phyloP scores from a whole-genome alignment of 2,888 invertebrate genomes.

The Myathropa florea region DNA sequence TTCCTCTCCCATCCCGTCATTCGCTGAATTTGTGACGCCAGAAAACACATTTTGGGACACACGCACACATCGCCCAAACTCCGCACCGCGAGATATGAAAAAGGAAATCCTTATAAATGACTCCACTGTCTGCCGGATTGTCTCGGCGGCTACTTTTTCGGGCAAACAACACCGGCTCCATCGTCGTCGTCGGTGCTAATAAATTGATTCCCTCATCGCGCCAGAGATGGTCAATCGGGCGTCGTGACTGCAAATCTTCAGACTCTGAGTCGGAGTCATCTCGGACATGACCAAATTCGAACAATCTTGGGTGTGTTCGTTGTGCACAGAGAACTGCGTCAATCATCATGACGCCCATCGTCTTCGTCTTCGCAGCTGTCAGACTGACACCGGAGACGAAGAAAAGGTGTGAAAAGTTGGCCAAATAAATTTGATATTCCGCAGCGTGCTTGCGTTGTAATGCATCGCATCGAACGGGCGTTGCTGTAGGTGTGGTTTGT shows the following conservation, averaged over 20 bases:
- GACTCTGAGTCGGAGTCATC: neutral
- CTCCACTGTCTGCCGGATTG: slow-evolving; percentile 36
- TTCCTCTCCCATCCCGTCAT: neutral
- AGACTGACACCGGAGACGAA: neutral
- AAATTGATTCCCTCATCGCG: slow-evolving; percentile 11
- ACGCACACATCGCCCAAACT: neutral
- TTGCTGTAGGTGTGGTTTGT: slow-evolving; percentile 13
- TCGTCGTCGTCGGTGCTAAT: neutral
- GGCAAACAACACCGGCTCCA: neutral
- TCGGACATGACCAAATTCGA: neutral
- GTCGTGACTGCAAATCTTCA: slow-evolving; percentile 2
- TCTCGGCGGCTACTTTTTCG: slow-evolving; percentile 34
- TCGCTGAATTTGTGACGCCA: neutral
- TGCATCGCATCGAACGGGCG: neutral
- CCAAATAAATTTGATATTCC: neutral
- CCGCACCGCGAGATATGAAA: neutral
- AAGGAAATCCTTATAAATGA: slow-evolving; percentile 40
- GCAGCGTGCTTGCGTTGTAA: neutral
- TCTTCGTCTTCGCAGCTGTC: too few relatives aligned
- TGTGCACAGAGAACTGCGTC: slow-evolving; percentile 34
- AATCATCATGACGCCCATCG: neutral
- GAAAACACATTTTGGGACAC: neutral
- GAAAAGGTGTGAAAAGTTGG: neutral
- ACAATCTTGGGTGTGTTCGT: neutral
- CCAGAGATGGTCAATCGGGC: slow-evolving; percentile 18